Percentiles rank a stretch among this genome's conserved stretches.
Conservation (phyloP, 2,113 vertebrate genomes). For the Sinocyclocheilus grahami region DNA sequence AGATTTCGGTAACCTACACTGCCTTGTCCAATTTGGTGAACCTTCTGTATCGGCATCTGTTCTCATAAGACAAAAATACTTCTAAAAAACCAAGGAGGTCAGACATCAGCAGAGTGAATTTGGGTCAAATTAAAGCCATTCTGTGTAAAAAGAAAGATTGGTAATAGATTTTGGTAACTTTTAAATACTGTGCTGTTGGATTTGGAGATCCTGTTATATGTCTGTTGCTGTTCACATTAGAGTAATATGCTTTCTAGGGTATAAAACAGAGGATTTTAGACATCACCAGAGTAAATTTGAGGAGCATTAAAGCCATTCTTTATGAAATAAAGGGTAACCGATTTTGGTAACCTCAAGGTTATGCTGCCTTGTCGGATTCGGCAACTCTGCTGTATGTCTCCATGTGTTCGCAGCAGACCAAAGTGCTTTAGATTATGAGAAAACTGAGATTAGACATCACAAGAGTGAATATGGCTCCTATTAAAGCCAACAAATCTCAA, state of each 20-base stretch:
- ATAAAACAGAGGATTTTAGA: background rate
- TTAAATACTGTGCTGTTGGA: too few species aligned
- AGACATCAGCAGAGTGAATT: too few species aligned
- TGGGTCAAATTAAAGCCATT: too few species aligned
- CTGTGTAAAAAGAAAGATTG: too few species aligned
- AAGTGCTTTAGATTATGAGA: background rate
- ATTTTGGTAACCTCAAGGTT: background rate
- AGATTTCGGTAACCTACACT: background rate
- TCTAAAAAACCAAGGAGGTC: too few species aligned
- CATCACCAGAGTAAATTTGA: background rate
- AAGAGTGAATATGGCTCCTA: background rate
- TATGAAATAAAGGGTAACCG: too few species aligned
- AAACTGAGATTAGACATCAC: background rate
- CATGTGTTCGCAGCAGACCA: background rate
- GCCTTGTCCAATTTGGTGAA: background rate
- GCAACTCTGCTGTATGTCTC: background rate
- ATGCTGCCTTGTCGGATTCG: background rate
- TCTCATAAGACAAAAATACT: too few species aligned
- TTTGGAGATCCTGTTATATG: background rate
- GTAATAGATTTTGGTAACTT: too few species aligned
- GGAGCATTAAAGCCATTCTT: too few species aligned
- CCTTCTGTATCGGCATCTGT: too few species aligned
- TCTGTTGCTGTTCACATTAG: background rate
- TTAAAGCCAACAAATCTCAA: too few species aligned
- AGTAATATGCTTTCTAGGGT: background rate